These are phyloP conservation scores for Cydia splendana DNA, from an alignment of 1,140 invertebrate species.

Conservation along the genomic window DNA sequence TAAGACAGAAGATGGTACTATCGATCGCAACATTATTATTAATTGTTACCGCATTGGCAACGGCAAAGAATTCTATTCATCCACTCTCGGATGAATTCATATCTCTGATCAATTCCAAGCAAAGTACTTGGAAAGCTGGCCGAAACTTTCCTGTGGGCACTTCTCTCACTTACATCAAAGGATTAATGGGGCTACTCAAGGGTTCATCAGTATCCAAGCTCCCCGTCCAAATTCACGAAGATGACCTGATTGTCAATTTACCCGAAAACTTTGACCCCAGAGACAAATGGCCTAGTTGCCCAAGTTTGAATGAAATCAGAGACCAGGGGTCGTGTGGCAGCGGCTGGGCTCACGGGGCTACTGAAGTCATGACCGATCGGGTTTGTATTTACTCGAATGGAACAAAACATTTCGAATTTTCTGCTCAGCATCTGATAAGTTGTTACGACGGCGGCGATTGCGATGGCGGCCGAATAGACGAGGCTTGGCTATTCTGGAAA, in stretches of 20 bases:
- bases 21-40: background rate
- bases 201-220: conserved; percentile 71
- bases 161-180: conserved; percentile 78
- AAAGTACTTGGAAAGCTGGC: conserved; percentile 84
- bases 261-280: conserved; percentile 88
- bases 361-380: conserved; percentile 93
- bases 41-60: background rate
- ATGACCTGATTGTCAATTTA: conserved; percentile 64
- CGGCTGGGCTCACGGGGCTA: conserved; percentile 91
- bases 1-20: background rate
- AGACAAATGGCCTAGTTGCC: conserved; percentile 88
- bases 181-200: conserved; percentile 84
- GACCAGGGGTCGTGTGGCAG: conserved; percentile 85
- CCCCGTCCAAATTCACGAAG: conserved; percentile 49
- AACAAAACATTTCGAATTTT: conserved; percentile 84
- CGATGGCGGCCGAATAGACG: conserved; percentile 38
- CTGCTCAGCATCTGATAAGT: conserved; percentile 89
- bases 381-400: conserved; percentile 89
- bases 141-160: conserved; percentile 82
- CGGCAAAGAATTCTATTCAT: conserved; percentile 37
- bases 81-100: conserved; percentile 82
- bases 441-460: conserved; percentile 90
- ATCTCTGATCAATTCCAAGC: conserved; percentile 79
- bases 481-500: conserved; percentile 90
- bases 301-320: conserved; percentile 85